Percentiles rank a stretch among this genome's conserved stretches.
Evolutionary conservation across 2,113 vertebrate genomes (phyloP).

Genomic region (Hippocampus mohnikei): DNA sequence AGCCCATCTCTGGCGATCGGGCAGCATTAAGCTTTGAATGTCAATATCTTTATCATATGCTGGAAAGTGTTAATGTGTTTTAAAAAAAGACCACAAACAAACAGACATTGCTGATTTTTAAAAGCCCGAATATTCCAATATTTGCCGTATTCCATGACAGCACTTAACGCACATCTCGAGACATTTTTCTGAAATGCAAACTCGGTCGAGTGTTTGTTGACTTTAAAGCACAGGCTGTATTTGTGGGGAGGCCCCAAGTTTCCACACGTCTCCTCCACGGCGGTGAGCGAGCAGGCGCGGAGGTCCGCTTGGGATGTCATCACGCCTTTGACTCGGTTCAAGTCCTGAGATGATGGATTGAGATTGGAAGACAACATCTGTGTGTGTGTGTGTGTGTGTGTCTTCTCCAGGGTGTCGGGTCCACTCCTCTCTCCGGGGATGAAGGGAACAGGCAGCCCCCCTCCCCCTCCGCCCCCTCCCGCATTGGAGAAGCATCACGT

Average conservation of each 20-base stretch:
- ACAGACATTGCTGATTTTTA: too few relatives aligned
- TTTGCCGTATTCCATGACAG: too few relatives aligned
- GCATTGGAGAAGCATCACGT: constrained; percentile 82
- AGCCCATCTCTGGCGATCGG: neutral
- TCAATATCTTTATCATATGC: too few relatives aligned
- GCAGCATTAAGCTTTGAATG: too few relatives aligned
- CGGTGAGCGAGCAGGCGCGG: constrained; percentile 2
- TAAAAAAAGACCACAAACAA: too few relatives aligned
- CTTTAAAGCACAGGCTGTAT: neutral
- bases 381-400: constrained; percentile 23
- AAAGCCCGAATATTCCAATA: too few relatives aligned
- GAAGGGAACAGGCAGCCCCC: constrained; percentile 80
- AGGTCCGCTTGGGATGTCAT: neutral
- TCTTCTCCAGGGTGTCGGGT: constrained; percentile 75
- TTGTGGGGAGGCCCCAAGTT: neutral
- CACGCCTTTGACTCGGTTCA: neutral
- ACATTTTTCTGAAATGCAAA: too few relatives aligned
- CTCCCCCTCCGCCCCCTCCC: constrained; percentile 78
- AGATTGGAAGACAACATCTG: neutral
- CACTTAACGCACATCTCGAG: too few relatives aligned
- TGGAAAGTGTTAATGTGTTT: too few relatives aligned
- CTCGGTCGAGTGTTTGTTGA: neutral
- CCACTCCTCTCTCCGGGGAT: constrained; percentile 80
- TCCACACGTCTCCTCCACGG: neutral
- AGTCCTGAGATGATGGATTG: neutral